phyloP scores from a whole-genome alignment of 2,888 invertebrate species.

The Torymus texanus region DNA sequence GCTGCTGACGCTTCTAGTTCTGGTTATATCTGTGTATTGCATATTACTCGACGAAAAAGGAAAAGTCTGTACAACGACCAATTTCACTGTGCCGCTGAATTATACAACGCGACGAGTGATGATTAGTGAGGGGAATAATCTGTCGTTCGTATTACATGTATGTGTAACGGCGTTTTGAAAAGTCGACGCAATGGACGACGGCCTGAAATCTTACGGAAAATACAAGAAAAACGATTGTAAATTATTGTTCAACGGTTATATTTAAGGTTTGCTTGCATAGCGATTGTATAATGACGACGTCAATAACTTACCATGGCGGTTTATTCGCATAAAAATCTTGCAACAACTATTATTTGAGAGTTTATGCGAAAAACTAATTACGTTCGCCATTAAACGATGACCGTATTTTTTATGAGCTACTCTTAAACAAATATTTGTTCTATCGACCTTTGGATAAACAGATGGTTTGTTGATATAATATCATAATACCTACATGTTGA shows the following conservation, averaged over 20 bases:
- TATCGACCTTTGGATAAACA: no score
- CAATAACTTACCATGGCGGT: constrained; percentile 2
- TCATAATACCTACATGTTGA: no score
- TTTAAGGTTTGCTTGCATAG: neutral
- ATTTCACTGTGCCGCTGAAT: neutral
- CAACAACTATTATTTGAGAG: neutral
- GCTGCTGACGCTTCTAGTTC: no score
- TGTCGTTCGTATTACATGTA: neutral
- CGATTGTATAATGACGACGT: neutral
- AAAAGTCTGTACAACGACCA: neutral
- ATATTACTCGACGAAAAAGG: no score
- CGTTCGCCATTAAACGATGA: neutral
- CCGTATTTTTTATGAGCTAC: neutral
- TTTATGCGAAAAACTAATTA: neutral
- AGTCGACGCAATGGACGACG: no score
- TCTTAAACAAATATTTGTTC: no score
- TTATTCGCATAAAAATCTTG: neutral
- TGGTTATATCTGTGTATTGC: no score
- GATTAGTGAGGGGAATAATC: neutral
- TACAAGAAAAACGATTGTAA: neutral
- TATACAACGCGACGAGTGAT: neutral
- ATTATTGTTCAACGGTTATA: neutral
- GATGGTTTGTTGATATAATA: no score
- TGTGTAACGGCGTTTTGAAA: no score
- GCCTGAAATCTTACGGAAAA: no score